These are phyloP conservation scores for Eugnorisma glareosa DNA, from an alignment of 2,888 invertebrate genomes.

Conservation along the genomic window DNA sequence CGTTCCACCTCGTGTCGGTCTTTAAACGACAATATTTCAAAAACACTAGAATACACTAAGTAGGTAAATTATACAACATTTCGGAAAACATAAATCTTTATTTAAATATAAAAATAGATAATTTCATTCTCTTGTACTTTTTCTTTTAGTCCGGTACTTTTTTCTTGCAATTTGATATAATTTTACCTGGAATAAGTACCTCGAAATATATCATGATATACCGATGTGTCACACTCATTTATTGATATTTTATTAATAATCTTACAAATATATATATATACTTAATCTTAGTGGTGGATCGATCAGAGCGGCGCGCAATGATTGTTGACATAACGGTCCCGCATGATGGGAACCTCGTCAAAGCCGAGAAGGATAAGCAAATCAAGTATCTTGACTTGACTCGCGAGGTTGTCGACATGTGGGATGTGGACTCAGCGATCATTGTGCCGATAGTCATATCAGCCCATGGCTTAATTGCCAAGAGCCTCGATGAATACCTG, in stretches of 20 bases:
- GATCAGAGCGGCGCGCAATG: too few relatives aligned
- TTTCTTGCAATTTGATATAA: not conserved
- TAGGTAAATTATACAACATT: constrained; percentile 15
- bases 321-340: too few relatives aligned
- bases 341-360: too few relatives aligned
- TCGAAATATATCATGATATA: not conserved
- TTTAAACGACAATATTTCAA: not conserved
- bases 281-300: too few relatives aligned
- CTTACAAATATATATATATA: too few relatives aligned
- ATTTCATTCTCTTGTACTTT: constrained; percentile 27
- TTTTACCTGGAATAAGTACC: not conserved
- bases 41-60: not conserved
- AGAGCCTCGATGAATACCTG: too few relatives aligned
- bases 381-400: too few relatives aligned
- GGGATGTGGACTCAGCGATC: too few relatives aligned
- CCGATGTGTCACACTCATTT: not conserved
- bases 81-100: constrained; percentile 40
- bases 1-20: not conserved
- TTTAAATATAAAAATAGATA: constrained; percentile 45
- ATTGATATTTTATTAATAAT: not conserved
- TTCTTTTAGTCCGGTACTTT: not conserved
- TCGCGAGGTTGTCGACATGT: too few relatives aligned
- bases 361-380: too few relatives aligned
- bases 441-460: too few relatives aligned
- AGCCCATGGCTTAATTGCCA: too few relatives aligned